Percentiles rank a stretch among this genome's conserved stretches.
phyloP scores from a whole-genome alignment of 2,888 invertebrate genomes.

The Agriopis marginaria region DNA sequence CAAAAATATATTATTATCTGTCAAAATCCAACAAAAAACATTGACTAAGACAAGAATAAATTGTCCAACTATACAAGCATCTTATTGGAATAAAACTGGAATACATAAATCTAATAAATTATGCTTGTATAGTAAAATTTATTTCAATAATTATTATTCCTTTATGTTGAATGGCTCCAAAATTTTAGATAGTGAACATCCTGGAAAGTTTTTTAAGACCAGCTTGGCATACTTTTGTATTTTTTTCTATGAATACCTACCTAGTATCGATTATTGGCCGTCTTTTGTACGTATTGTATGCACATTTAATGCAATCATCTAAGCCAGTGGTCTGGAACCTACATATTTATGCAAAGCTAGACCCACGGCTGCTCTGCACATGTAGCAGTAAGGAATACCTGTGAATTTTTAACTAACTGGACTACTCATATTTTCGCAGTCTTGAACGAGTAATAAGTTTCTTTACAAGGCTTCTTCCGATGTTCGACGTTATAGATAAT shows the following conservation, averaged over 20 bases:
- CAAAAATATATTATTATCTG: no score
- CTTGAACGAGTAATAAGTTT: no score
- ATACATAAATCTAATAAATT: no score
- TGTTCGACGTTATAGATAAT: no score
- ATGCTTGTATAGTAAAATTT: no score
- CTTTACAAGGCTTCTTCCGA: no score
- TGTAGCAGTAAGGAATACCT: constrained; percentile 10
- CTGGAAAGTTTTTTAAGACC: background rate
- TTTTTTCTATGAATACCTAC: constrained; percentile 49
- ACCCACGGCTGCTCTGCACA: constrained; percentile 46
- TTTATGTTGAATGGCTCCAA: background rate
- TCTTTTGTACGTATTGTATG: constrained; percentile 60
- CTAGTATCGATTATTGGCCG: constrained; percentile 57
- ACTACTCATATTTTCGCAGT: no score
- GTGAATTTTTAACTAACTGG: background rate
- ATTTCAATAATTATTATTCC: no score
- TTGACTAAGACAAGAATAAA: no score
- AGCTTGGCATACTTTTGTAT: constrained; percentile 19
- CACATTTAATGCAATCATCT: constrained; percentile 74
- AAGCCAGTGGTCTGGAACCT: constrained; percentile 70
- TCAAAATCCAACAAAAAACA: no score
- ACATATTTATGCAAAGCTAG: constrained; percentile 70
- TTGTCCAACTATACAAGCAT: no score
- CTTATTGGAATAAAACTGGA: no score
- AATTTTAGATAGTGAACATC: background rate